phyloP scores from a whole-genome alignment of 2,113 vertebrate genomes.

The Corynorhinus townsendii region DNA sequence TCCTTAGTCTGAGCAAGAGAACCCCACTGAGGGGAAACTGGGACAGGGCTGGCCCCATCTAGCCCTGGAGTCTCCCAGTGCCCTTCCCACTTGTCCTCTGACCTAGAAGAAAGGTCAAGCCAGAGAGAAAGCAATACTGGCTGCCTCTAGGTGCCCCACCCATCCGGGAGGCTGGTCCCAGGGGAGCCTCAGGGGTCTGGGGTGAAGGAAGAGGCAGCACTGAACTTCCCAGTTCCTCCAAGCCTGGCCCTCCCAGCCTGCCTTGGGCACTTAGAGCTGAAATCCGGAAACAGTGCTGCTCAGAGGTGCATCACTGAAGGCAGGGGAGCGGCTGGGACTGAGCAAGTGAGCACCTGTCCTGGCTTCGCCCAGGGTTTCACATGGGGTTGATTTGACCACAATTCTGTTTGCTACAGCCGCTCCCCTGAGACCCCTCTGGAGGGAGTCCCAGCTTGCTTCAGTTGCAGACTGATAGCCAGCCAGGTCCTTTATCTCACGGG shows the following conservation, averaged over 20 bases:
- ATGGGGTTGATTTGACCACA: background rate
- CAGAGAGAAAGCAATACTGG: background rate
- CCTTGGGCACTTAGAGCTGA: background rate
- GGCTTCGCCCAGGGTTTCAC: background rate
- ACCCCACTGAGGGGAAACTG: conserved; percentile 37
- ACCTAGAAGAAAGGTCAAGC: background rate
- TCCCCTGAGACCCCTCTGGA: background rate
- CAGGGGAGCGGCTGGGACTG: background rate
- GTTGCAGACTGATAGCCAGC: background rate
- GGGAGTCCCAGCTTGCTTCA: background rate
- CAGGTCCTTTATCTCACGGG: background rate
- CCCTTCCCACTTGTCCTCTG: background rate
- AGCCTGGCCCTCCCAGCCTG: background rate
- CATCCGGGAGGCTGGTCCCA: background rate
- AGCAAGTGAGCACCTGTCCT: background rate
- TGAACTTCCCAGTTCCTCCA: background rate
- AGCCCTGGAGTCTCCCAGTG: background rate
- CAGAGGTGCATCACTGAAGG: background rate
- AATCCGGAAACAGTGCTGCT: background rate
- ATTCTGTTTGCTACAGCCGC: background rate
- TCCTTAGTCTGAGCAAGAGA: conserved; percentile 55
- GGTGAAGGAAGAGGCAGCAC: background rate
- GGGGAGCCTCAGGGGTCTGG: background rate
- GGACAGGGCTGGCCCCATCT: conserved; percentile 39
- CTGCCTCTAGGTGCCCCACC: background rate